Conservation (phyloP, 2,113 vertebrate species). For the Otus sunia region DNA sequence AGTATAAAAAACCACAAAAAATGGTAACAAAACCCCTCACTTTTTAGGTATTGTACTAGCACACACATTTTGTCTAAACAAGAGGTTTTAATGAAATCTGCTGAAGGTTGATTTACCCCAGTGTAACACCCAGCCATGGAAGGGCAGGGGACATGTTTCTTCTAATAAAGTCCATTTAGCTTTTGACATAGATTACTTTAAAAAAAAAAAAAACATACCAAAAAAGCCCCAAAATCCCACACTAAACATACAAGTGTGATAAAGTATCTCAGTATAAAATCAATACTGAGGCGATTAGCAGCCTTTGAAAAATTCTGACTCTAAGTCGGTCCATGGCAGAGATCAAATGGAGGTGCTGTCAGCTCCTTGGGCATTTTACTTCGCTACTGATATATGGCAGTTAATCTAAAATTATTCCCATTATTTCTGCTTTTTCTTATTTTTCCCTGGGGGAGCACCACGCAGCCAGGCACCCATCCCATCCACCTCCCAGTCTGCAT, state of each 20-base stretch:
- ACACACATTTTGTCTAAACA: neutral
- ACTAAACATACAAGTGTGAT: conserved; percentile 32
- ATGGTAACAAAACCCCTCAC: too few species aligned
- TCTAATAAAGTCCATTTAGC: conserved; percentile 55
- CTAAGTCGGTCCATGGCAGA: neutral
- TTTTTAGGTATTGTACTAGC: neutral
- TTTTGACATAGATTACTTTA: neutral
- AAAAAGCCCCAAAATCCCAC: neutral
- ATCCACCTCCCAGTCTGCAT: neutral
- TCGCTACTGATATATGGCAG: conserved; percentile 7
- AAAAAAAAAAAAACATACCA: neutral
- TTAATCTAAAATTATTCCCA: neutral
- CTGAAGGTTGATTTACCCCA: neutral
- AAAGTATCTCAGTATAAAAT: conserved; percentile 68
- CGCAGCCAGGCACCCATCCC: neutral
- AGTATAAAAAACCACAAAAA: neutral
- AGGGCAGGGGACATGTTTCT: neutral
- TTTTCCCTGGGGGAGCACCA: neutral
- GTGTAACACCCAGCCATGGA: neutral
- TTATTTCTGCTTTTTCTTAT: neutral
- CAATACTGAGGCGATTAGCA: conserved; percentile 65
- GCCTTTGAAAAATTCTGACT: conserved; percentile 49
- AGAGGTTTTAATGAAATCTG: neutral
- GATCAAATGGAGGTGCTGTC: conserved; percentile 57
- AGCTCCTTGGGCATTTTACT: conserved; percentile 43